Conservation (phyloP, 2,113 vertebrate species). For the Manacus vitellinus region DNA sequence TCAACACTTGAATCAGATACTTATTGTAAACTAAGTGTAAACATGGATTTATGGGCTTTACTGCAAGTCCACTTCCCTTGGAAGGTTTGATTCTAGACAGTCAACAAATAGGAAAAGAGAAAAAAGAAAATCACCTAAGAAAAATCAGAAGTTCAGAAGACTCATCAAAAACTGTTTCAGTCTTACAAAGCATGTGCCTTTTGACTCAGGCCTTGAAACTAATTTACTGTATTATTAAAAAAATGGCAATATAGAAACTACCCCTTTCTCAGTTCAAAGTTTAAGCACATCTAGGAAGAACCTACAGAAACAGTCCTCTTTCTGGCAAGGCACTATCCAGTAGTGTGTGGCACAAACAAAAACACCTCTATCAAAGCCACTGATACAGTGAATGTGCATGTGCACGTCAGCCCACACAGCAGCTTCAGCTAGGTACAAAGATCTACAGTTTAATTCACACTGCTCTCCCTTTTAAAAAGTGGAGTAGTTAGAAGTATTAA, state of each 20-base stretch:
- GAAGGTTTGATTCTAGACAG: neutral
- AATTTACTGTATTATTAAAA: neutral
- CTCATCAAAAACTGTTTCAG: neutral
- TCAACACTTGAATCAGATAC: neutral
- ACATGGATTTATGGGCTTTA: neutral
- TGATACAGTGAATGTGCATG: slow-evolving; percentile 8
- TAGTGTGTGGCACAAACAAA: slow-evolving; percentile 40
- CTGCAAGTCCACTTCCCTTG: neutral
- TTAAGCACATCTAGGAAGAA: neutral
- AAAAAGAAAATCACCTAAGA: neutral
- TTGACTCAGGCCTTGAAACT: neutral
- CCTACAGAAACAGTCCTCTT: neutral
- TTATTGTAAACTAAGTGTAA: neutral
- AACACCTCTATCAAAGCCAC: slow-evolving; percentile 14
- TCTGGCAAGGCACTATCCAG: slow-evolving; percentile 66
- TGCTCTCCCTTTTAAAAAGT: neutral
- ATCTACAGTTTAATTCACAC: neutral
- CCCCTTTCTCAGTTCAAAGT: neutral
- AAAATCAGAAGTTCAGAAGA: neutral
- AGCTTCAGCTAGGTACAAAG: neutral
- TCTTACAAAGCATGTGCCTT: neutral
- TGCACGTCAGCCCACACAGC: neutral
- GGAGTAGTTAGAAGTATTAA: neutral
- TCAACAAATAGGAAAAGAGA: neutral
- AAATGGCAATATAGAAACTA: slow-evolving; percentile 41